Evolutionary conservation across 2,113 vertebrate species (phyloP), one percentile per base, ranked within the genome.

Genomic region (Paradoxurus hermaphroditus): DNA sequence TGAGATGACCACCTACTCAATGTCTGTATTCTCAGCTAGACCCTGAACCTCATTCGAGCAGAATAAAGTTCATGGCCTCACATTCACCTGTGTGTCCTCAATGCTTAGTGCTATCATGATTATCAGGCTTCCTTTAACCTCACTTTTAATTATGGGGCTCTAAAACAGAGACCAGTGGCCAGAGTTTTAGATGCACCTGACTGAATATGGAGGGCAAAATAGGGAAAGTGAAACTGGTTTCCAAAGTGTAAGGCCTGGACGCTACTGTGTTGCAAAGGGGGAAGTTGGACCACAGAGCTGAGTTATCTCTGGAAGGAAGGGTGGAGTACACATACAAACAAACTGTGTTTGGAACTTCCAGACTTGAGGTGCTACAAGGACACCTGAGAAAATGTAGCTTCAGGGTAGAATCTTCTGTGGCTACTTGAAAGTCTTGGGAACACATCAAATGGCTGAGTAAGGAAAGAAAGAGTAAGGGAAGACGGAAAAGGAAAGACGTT

Each of bases 201-300:
- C 23, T 31, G 3, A 79, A 63, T 31, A 36, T 14, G 70, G 83
- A 78, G 39, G 23, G 15, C 39, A 31, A 65, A 68, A 53, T 0
- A 10, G 34, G n/a, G 7, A 31, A 19, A 56, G 72, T 2, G 29
- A 72, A 85, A n/a, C 6, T 41, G 31, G 51, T 14, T 41, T 72
- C 7, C 0, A 0, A 15, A 44, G 25, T 1, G 13, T 39, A 79
- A 25, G 36, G 59, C 31, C 14, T 51, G 62, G 39, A 29, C 31
- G 36, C 56, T 44, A 5, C 44, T 49, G 53, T 85, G 72, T 31
- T 56, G 12, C 0, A 21, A 27, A 56, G 1, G 1, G 39, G 78
- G 56, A 73, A 89, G 23, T 86, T 5, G 4, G 34, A 8, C 10
- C 23, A 4, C 3, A 1, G 27, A 6, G 39, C 63, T 51, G 34